Base-by-base conservation (phyloP, 2,888 invertebrate genomes). In the Timandra comae region DNA sequence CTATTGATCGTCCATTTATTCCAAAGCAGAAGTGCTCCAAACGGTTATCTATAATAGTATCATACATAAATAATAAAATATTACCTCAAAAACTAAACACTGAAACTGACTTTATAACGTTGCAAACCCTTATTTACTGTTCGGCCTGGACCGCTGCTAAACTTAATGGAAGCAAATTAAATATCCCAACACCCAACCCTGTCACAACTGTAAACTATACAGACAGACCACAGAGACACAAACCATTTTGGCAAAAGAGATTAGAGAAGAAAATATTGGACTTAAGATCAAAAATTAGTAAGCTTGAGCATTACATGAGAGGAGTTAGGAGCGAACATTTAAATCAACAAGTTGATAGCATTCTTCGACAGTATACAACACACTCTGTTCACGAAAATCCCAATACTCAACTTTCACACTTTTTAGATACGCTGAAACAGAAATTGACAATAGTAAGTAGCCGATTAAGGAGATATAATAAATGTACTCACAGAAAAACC, bases 391-490 rank as follows among this genome's bases (percentile, higher is more conserved):
- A n/a, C n/a, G n/a, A n/a, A n/a, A n/a, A n/a, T n/a, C n/a, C n/a
- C n/a, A n/a, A n/a, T n/a, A n/a, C n/a, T n/a, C n/a, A n/a, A n/a
- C n/a, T n/a, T n/a, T n/a, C n/a, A n/a, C n/a, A n/a, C n/a, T n/a
- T n/a, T n/a, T n/a, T n/a, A n/a, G n/a, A n/a, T n/a, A n/a, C n/a
- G n/a, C n/a, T n/a, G n/a, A n/a, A n/a, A n/a, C n/a, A n/a, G n/a
- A n/a, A n/a, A n/a, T n/a, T n/a, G n/a, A n/a, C n/a, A n/a, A n/a
- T n/a, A n/a, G n/a, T n/a, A 21, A 34, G 43, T 13, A 29, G 2
- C n/a, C 27, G 29, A 6, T 43, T 35, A 20, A 38, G 45, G 30
- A 42, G 38, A 31, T 24, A 29, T 12, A 41, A 43, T 29, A 41
- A 45, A 20, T 26, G 40, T 22, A 28, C 43, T 6, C 31, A n/a